These are phyloP conservation scores for Takifugu flavidus DNA, from an alignment of 2,113 vertebrate species.

Conservation along the genomic window DNA sequence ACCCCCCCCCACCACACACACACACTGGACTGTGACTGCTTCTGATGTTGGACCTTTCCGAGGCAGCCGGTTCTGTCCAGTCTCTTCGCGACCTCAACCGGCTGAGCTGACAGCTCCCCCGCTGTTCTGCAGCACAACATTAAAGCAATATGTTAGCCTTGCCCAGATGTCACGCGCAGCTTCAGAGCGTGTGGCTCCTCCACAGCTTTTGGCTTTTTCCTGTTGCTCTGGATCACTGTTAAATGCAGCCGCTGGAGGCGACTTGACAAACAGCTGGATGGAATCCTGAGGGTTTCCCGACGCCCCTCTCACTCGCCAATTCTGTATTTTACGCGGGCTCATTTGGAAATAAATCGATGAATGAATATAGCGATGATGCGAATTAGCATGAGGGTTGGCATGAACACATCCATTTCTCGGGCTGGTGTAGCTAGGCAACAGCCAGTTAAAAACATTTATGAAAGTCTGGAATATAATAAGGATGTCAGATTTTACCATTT, in stretches of 20 bases:
- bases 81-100: slow-evolving; percentile 4
- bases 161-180: slow-evolving; percentile 31
- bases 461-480: no score
- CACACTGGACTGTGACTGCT: slow-evolving; percentile 4
- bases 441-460: no score
- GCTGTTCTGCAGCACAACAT: slow-evolving; percentile 24
- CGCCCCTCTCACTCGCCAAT: slow-evolving; percentile 15
- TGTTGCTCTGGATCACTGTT: slow-evolving; percentile 23
- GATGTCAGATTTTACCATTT: no score
- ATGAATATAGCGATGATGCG: no score
- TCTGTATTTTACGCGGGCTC: no score
- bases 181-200: slow-evolving; percentile 28
- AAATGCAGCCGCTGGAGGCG: slow-evolving; percentile 23
- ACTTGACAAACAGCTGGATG: slow-evolving; percentile 21
- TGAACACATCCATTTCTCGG: no score
- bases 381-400: no score
- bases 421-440: no score
- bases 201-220: slow-evolving; percentile 9
- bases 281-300: slow-evolving; percentile 36
- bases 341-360: no score
- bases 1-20: background rate
- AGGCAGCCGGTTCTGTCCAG: slow-evolving; percentile 9
- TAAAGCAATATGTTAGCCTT: slow-evolving; percentile 33
- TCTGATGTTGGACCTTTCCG: slow-evolving; percentile 15
- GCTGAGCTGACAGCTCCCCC: slow-evolving; percentile 25